A percentile compares a stretch with the other conserved stretches of the same genome.
phyloP scores from a whole-genome alignment of 1,140 invertebrate species.

The Panulirus ornatus region DNA sequence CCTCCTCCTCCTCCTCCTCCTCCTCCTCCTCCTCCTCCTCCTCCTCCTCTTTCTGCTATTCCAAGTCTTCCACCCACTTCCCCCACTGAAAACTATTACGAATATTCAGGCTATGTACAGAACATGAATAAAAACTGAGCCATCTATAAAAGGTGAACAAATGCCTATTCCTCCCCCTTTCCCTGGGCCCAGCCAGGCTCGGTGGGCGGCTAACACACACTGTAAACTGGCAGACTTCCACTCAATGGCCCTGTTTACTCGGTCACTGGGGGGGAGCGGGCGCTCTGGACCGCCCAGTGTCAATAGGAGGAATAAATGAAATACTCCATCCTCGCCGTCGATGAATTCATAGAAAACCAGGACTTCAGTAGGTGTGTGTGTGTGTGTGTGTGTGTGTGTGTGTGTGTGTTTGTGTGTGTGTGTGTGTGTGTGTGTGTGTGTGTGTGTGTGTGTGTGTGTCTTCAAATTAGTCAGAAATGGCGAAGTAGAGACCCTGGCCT shows the following conservation, averaged over 20 bases:
- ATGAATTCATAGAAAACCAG: background rate
- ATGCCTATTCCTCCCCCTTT: background rate
- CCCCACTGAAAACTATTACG: too few species aligned
- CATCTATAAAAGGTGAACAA: too few species aligned
- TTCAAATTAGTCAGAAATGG: too few species aligned
- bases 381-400: background rate
- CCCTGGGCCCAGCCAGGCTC: background rate
- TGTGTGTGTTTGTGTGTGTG: too few species aligned
- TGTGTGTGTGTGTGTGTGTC: too few species aligned
- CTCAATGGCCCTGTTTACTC: constrained; percentile 1
- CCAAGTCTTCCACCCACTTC: background rate
- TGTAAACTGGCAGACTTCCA: background rate
- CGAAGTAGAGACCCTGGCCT: too few species aligned
- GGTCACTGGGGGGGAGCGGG: background rate
- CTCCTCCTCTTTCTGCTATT: background rate
- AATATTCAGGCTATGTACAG: too few species aligned
- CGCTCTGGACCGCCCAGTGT: background rate
- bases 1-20: background rate
- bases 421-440: too few species aligned
- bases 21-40: background rate
- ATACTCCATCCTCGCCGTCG: background rate
- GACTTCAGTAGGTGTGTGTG: background rate
- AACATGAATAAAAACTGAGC: too few species aligned
- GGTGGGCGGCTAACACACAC: background rate
- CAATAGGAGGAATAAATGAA: background rate